These are phyloP conservation scores for Cladopsammia gracilis DNA, from an alignment of 64 coral and sea anemone species.

Conservation along the genomic window DNA sequence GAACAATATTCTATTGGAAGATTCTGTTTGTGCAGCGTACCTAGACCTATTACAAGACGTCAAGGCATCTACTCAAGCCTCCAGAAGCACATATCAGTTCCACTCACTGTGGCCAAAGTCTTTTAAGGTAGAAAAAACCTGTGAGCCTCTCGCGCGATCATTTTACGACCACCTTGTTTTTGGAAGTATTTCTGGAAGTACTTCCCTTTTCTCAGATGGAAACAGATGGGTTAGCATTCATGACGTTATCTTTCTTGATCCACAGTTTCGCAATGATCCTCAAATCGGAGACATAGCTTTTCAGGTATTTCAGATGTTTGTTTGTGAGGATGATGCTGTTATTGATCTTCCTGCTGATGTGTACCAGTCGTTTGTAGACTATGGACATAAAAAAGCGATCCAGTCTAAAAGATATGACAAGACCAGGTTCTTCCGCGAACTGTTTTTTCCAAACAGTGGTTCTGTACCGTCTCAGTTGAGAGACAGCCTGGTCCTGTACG, in stretches of 20 bases:
- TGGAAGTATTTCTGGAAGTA: too few relatives aligned
- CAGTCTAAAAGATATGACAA: constrained; percentile 14
- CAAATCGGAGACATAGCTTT: background rate
- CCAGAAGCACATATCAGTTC: too few relatives aligned
- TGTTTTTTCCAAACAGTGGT: background rate
- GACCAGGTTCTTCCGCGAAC: constrained; percentile 38
- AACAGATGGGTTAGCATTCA: background rate
- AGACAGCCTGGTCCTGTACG: constrained; percentile 59
- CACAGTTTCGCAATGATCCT: background rate
- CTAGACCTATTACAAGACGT: constrained; percentile 61
- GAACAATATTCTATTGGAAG: constrained; percentile 79
- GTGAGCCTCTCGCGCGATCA: constrained; percentile 26
- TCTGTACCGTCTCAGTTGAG: background rate
- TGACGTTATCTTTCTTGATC: constrained; percentile 1
- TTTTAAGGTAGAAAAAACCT: too few relatives aligned
- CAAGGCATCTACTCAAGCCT: background rate
- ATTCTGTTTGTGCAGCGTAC: constrained; percentile 67
- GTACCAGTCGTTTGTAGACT: constrained; percentile 16
- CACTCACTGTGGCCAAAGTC: constrained; percentile 77
- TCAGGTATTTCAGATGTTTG: background rate
- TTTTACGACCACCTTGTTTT: constrained; percentile 43
- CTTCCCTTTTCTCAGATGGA: background rate
- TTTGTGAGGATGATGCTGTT: background rate
- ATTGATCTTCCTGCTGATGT: constrained; percentile 11
- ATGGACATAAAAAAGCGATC: background rate